Evolutionary conservation across 23 tunicate genomes (phyloP), one percentile per base, ranked within the genome.

Genomic region (Trididemnum clinides): DNA sequence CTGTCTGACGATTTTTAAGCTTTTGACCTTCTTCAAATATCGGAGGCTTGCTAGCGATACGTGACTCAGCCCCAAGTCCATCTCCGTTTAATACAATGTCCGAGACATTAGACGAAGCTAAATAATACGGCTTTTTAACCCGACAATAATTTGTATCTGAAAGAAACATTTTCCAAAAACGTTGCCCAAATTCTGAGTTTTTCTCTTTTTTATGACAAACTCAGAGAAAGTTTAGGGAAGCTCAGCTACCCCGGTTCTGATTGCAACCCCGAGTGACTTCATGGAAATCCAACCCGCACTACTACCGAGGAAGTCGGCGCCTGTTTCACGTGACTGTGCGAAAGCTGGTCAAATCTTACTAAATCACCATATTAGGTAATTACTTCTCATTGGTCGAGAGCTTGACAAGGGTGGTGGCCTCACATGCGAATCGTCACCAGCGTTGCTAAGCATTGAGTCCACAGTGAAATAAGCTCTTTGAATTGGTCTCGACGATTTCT

Each of bases 391-490:
- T 28, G 84, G 31, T 22, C 38, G 37, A 25, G 38, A 12, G 80
- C 28, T 19, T 39, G 84, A 39, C 38, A 64, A 66, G 72, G 76
- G 51, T 51, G 64, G 84, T 33, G 82, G n/a, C 91, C 64, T 87
- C 78, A 80, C 70, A 33, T 57, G 75, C 26, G 57, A 63, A 39
- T 86, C 84, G 57, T 70, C 51, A 51, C 70, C 85, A 22, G 64
- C 35, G 62, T 87, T 87, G 39, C 64, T 80, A 1, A 87, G 59
- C 72, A 80, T 73, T 26, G 91, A 39, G 50, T 87, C 91, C 1
- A 87, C 25, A 19, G 85, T 80, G 15, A 80, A 71, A 71, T 83
- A 80, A 4, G 85, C 91, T 33, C 85, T 80, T 34, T 87, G 36
- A 32, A 29, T 31, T 66, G 37, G 18, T 5, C 12, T n/a, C 6